Percentiles rank a stretch among this genome's conserved stretches.
Conservation (phyloP, 2,888 invertebrate genomes). For the Drosophila subsilvestris region DNA sequence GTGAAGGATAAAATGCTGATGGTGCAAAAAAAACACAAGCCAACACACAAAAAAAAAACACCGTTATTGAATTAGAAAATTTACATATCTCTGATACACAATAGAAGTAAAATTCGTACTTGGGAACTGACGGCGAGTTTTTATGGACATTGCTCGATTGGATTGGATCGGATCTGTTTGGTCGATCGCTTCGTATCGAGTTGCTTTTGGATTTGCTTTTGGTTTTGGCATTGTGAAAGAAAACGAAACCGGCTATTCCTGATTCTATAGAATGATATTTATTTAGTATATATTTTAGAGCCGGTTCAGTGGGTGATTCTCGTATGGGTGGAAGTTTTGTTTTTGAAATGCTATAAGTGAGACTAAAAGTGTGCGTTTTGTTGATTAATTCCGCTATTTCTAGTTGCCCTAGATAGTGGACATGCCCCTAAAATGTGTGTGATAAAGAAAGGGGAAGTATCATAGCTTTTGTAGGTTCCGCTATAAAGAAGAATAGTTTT, state of each 20-base stretch:
- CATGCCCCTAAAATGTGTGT: not conserved
- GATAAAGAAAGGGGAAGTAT: not conserved
- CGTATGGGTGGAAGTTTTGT: not conserved
- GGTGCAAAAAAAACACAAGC: slow-evolving; percentile 33
- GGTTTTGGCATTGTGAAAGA: slow-evolving; percentile 47
- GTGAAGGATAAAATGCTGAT: slow-evolving; percentile 49
- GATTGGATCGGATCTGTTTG: not conserved
- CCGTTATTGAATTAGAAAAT: slow-evolving; percentile 58
- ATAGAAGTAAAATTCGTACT: slow-evolving; percentile 38
- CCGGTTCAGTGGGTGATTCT: slow-evolving; percentile 38
- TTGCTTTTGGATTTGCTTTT: slow-evolving; percentile 7
- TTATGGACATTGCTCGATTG: slow-evolving; percentile 20
- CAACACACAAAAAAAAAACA: slow-evolving; percentile 33
- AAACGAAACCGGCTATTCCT: slow-evolving; percentile 60
- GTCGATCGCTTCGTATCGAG: slow-evolving; percentile 2
- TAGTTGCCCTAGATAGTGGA: not conserved
- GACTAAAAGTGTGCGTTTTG: not conserved
- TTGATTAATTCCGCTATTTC: not conserved
- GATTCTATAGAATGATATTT: slow-evolving; percentile 58
- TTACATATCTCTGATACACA: slow-evolving; percentile 32
- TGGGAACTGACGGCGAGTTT: slow-evolving; percentile 42
- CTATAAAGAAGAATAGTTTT: not conserved
- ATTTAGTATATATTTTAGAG: slow-evolving; percentile 11
- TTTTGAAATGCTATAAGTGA: not conserved
- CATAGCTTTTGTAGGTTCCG: not conserved